Evolutionary conservation across 2,113 vertebrate genomes (phyloP), one percentile per base, ranked within the genome.

Genomic region (Silurus asotus): DNA sequence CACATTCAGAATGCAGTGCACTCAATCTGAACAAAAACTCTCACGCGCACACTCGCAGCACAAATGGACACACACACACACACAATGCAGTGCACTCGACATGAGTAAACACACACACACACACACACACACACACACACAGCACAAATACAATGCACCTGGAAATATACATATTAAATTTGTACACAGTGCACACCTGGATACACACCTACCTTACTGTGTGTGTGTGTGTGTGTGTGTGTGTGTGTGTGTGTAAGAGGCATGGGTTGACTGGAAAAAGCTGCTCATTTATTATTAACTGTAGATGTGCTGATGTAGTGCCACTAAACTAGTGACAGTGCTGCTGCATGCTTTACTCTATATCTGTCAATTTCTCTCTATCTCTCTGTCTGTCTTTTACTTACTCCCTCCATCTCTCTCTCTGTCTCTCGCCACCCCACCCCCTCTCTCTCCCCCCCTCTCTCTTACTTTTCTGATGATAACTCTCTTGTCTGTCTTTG

Each of bases 401-500:
- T 89, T 87, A 86, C 88, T 89, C 81, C 53, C 49, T 77, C 11
- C 53, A 65, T 49, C 28, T 64, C 53, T 65, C 70, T n/a, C 15
- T 1, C 58, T 28, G 9, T 74, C 53, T 56, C 23, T 67, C n/a
- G 23, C 15, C 49, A 5, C 23, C 48, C 70, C 85, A 72, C 23
- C 87, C 70, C 83, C 86, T 59, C 78, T 83, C 80, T 82, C 61
- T 58, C 28, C 53, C 81, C 23, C 80, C 53, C 91, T 92, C 51
- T 56, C 56, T 81, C 23, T 80, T 90, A 70, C 70, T 78, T 17
- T 58, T 93, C 93, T 91, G 90, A 90, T 49, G 93, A 93, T 96
- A 96, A 96, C 95, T 95, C 92, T 96, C 92, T 95, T 96, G 95
- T 96, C 95, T 96, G 94, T 97, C 93, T 96, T 96, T 95, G 94